Conservation (phyloP, 64 coral and sea anemone species). For the Stylophora pistillata region DNA sequence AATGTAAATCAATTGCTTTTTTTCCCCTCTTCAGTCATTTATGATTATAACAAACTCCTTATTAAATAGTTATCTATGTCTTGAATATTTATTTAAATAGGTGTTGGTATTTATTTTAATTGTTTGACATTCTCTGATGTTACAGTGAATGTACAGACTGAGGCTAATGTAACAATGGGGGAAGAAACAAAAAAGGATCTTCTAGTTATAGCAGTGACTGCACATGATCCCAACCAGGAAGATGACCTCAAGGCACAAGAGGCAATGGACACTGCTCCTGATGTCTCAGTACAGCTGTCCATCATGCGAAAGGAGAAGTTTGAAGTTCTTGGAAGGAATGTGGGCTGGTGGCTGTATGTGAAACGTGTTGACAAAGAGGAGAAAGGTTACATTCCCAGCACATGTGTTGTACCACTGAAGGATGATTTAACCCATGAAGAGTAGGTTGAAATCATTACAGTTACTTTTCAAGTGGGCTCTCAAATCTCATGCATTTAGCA, state of each 20-base stretch:
- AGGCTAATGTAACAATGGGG: background rate
- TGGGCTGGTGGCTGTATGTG: constrained; percentile 78
- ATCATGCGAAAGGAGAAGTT: constrained; percentile 56
- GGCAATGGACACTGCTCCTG: constrained; percentile 52
- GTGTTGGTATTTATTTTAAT: background rate
- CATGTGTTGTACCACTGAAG: constrained; percentile 67
- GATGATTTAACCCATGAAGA: constrained; percentile 53
- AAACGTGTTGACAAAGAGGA: constrained; percentile 53
- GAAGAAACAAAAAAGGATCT: constrained; percentile 14
- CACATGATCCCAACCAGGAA: constrained; percentile 55
- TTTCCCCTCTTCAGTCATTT: too few relatives aligned
- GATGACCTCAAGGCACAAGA: constrained; percentile 44
- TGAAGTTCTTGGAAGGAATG: constrained; percentile 24
- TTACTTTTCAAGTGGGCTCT: too few relatives aligned
- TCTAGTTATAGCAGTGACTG: constrained; percentile 61
- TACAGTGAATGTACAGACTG: background rate
- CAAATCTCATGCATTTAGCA: too few relatives aligned
- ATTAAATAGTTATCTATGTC: too few relatives aligned
- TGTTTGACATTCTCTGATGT: background rate
- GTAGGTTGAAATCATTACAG: constrained; percentile 22
- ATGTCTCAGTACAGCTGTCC: constrained; percentile 57
- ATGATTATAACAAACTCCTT: too few relatives aligned
- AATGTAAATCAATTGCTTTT: too few relatives aligned
- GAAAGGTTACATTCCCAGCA: constrained; percentile 79
- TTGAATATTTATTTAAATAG: too few relatives aligned